Evolutionary conservation across 1,140 invertebrate genomes (phyloP).

Genomic region (Oryzaephilus surinamensis): DNA sequence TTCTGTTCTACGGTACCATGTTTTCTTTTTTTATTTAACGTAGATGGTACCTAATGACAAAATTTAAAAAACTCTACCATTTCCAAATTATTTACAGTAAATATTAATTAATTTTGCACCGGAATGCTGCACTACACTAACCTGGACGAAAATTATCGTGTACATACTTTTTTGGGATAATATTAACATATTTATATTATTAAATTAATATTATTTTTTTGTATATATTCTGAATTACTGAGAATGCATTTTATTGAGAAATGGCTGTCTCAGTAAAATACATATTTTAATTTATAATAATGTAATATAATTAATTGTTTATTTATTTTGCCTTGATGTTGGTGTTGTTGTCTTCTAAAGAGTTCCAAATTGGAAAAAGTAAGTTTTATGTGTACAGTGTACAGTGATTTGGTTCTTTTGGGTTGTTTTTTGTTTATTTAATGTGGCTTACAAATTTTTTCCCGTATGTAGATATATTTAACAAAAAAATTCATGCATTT

Average conservation of each 20-base stretch:
- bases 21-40: too few species aligned
- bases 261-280: conserved; percentile 10
- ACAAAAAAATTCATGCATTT: too few species aligned
- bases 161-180: neutral
- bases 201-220: conserved; percentile 1
- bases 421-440: too few species aligned
- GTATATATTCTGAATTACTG: conserved; percentile 1
- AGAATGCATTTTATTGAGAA: conserved; percentile 11
- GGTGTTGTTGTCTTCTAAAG: conserved; percentile 26
- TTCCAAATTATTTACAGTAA: neutral
- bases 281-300: too few species aligned
- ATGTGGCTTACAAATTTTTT: too few species aligned
- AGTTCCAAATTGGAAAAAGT: conserved; percentile 35
- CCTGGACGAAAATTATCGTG: conserved; percentile 2
- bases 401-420: too few species aligned
- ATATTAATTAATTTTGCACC: conserved; percentile 26
- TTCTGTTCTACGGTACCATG: too few species aligned
- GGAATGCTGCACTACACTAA: conserved; percentile 26
- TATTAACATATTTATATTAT: too few species aligned
- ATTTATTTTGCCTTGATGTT: conserved; percentile 22
- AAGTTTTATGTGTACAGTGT: conserved; percentile 31
- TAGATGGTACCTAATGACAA: conserved; percentile 15
- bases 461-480: too few species aligned
- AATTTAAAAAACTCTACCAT: conserved; percentile 4
- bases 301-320: conserved; percentile 15